These are phyloP conservation scores for Oreamnos americanus DNA, from an alignment of 2,113 vertebrate genomes.

Conservation along the genomic window DNA sequence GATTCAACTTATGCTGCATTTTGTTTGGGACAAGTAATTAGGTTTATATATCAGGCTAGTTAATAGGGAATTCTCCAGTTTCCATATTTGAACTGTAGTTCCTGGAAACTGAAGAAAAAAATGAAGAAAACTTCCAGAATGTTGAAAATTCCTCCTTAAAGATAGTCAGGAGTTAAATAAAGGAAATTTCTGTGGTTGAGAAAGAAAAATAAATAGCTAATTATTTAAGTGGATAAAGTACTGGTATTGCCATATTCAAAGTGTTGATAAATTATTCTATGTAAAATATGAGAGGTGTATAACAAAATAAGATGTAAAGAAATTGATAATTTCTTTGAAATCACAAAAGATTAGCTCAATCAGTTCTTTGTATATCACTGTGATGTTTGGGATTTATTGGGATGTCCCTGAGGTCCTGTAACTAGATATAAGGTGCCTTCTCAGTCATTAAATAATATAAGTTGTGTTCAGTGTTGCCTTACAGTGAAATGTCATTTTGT, in stretches of 20 bases:
- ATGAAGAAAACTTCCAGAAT: not conserved
- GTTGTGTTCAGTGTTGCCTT: conserved; percentile 60
- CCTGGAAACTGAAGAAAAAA: not conserved
- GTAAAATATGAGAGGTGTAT: not conserved
- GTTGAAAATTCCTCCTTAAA: not conserved
- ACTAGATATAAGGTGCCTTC: conserved; percentile 21
- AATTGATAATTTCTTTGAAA: not conserved
- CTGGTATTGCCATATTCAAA: not conserved
- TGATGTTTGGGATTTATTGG: not conserved
- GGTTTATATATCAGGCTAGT: not conserved
- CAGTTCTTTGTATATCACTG: not conserved
- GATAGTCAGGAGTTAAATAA: not conserved
- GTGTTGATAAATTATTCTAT: not conserved
- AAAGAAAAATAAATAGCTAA: not conserved
- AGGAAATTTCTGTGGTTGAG: not conserved
- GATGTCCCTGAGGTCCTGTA: not conserved
- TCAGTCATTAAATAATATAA: conserved; percentile 47
- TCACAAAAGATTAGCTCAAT: not conserved
- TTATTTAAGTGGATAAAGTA: not conserved
- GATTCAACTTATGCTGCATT: not conserved
- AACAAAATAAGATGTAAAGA: not conserved
- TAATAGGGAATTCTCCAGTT: not conserved
- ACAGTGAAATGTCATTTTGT: conserved; percentile 52
- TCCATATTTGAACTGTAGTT: not conserved
- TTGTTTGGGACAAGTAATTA: not conserved